These are phyloP conservation scores for Pantherophis alleghaniensis DNA, from an alignment of 2,797 vertebrate genomes.

Conservation along the genomic window DNA sequence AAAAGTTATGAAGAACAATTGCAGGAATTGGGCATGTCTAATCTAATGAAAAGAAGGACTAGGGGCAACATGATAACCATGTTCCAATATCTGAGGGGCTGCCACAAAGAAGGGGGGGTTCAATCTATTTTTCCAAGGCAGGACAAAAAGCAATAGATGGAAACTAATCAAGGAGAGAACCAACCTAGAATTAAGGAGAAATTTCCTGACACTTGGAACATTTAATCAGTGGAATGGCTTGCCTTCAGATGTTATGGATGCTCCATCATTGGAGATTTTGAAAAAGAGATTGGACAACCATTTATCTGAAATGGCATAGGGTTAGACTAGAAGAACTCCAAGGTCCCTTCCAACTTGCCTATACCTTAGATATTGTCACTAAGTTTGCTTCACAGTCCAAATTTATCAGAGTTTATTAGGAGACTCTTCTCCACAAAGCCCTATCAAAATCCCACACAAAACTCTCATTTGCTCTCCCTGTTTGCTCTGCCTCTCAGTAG, in stretches of 20 bases:
- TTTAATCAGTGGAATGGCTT: background rate
- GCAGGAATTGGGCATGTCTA: background rate
- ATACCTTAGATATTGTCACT: background rate
- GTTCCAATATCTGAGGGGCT: background rate
- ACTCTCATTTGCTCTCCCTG: background rate
- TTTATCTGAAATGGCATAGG: background rate
- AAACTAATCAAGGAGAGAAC: background rate
- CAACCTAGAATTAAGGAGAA: background rate
- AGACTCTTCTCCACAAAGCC: background rate
- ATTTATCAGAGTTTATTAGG: background rate
- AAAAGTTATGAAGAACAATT: background rate
- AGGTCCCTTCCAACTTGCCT: background rate
- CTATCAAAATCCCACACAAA: background rate
- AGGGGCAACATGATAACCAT: background rate
- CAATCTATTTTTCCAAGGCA: background rate
- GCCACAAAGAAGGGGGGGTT: background rate
- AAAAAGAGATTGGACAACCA: background rate
- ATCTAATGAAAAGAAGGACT: background rate
- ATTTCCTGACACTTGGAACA: background rate
- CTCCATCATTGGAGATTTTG: background rate
- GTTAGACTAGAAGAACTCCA: background rate
- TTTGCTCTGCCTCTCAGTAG: background rate
- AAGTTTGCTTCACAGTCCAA: background rate
- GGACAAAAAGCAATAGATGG: background rate
- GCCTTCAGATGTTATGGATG: background rate